A percentile compares a stretch with the other conserved stretches of the same genome.
phyloP scores from a whole-genome alignment of 2,888 invertebrate species.

The Stomorhina lunata region DNA sequence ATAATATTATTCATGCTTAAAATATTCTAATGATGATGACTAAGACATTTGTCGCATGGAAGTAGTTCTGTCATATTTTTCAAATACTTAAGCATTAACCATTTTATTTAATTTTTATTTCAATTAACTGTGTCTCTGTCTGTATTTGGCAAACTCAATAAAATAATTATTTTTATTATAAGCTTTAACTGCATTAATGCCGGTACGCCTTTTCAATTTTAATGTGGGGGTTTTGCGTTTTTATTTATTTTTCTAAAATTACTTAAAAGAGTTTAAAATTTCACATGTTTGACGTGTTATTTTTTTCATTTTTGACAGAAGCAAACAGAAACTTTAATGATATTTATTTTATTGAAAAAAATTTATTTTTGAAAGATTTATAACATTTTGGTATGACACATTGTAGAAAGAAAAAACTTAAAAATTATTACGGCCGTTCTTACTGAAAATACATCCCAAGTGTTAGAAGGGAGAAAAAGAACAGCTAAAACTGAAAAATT shows the following conservation, averaged over 20 bases:
- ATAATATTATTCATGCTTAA: not conserved
- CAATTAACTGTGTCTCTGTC: not conserved
- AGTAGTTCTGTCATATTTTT: too few species aligned
- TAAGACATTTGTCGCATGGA: not conserved
- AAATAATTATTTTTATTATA: not conserved
- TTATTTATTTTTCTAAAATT: not conserved
- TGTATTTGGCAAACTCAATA: not conserved
- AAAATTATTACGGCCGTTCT: not conserved
- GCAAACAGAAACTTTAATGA: not conserved
- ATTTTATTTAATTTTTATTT: not conserved
- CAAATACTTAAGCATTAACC: too few species aligned
- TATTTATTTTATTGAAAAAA: not conserved
- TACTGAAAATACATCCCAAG: too few species aligned
- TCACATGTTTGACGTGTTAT: not conserved
- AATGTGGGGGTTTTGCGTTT: not conserved
- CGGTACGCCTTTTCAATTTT: not conserved
- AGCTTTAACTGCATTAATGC: not conserved
- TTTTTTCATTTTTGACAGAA: not conserved
- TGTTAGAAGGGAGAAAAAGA: too few species aligned
- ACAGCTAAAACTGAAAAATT: too few species aligned
- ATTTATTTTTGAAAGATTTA: slow-evolving; percentile 15
- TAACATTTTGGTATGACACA: slow-evolving; percentile 4
- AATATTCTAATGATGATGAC: slow-evolving; percentile 7
- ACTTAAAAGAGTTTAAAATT: not conserved
- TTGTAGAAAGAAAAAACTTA: not conserved